These are phyloP conservation scores for Cactoblastis cactorum DNA, from an alignment of 2,888 invertebrate species.

Conservation along the genomic window DNA sequence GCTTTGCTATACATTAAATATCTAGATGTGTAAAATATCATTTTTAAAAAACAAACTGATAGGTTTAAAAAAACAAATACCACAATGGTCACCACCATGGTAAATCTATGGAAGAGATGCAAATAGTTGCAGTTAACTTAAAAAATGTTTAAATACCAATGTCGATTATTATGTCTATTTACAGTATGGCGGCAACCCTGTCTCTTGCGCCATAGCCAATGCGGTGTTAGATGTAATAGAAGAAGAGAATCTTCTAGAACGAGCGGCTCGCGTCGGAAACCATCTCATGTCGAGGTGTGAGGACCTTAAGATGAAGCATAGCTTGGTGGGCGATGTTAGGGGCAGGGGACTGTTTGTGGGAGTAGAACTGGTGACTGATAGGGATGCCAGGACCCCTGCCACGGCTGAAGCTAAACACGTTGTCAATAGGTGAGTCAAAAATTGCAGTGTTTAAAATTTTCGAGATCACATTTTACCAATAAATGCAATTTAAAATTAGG, in stretches of 20 bases:
- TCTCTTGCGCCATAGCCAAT: slow-evolving; percentile 97
- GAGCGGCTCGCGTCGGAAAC: slow-evolving; percentile 90
- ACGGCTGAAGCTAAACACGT: slow-evolving; percentile 88
- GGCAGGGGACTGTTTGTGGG: slow-evolving; percentile 97
- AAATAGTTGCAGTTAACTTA: too few species aligned
- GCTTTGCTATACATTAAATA: too few species aligned
- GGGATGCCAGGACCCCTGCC: slow-evolving; percentile 87
- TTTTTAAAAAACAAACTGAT: too few species aligned
- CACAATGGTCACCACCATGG: too few species aligned
- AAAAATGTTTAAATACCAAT: not conserved
- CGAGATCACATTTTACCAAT: too few species aligned
- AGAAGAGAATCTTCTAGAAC: slow-evolving; percentile 89
- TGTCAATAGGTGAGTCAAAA: slow-evolving; percentile 77
- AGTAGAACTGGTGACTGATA: slow-evolving; percentile 91
- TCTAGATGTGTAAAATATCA: too few species aligned
- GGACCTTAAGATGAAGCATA: slow-evolving; percentile 85
- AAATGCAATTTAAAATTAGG: too few species aligned
- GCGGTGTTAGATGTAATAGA: slow-evolving; percentile 97
- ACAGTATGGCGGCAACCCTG: slow-evolving; percentile 99
- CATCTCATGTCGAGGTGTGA: slow-evolving; percentile 85
- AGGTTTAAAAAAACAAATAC: too few species aligned
- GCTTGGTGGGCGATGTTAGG: slow-evolving; percentile 91
- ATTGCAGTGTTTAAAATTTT: too few species aligned
- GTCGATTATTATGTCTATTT: not conserved
- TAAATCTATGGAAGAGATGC: not conserved